Evolutionary conservation across 2,113 vertebrate genomes (phyloP), one percentile per base, ranked within the genome.

Genomic region (Brachyhypopomus gauderio): DNA sequence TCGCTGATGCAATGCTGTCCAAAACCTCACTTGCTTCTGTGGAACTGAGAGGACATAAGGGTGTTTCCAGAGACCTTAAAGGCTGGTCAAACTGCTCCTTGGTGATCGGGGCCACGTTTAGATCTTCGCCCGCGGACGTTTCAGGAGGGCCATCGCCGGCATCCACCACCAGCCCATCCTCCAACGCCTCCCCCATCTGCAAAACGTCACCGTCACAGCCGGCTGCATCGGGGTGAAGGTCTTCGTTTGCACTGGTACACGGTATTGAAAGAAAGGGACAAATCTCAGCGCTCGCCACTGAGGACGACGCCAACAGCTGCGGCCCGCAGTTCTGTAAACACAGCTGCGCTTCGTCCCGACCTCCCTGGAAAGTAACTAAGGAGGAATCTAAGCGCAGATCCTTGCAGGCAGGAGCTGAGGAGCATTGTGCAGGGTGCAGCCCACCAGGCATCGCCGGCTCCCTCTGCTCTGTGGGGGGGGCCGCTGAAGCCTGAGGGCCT

Each of bases 331-430:
- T 95, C 81, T 92, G 90, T 83, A 93, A 64, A 69, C 90, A 94
- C 78, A 95, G 91, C 89, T 90, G 62, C 36, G 79, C 9, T 75
- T 8, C 90, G 77, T 96, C 95, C 14, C 89, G 94, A 79, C 91
- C 91, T 75, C 92, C 91, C 81, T 95, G 95, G 88, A 93, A 94
- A 73, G 94, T 94, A 1, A 92, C 91, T 9, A 92, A 91, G 1
- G 95, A 86, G 77, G 91, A 87, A 77, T 88, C 83, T 22, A 91
- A 86, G 77, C 67, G 87, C 71, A 88, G 72, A 73, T 90, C 78
- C 36, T 86, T 90, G 52, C 92, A 89, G 76, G 89, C 66, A 73
- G 92, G 92, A 81, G 83, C 69, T 74, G 91, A 79, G 81, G 76
- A 48, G 7, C 79, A 52, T 55, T 82, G 38, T 71, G n/a, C 27